phyloP scores from a whole-genome alignment of 2,797 vertebrate genomes.

The Lacerta agilis region DNA sequence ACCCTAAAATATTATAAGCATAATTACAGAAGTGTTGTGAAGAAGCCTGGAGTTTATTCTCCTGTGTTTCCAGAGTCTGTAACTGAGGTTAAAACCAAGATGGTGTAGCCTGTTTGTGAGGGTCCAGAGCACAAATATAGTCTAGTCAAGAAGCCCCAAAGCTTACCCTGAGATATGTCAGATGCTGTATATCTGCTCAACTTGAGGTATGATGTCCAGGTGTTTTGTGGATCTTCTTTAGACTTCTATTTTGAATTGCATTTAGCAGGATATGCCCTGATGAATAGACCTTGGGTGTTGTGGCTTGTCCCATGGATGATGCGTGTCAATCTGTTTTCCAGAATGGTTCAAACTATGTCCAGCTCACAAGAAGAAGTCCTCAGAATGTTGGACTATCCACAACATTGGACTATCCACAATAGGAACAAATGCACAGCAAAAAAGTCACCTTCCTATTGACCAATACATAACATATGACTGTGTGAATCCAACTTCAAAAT shows the following conservation, averaged over 20 bases:
- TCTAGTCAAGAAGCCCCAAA: background rate
- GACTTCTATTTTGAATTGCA: too few relatives aligned
- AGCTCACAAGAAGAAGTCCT: background rate
- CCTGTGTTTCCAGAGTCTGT: background rate
- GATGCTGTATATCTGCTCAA: background rate
- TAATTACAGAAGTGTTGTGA: background rate
- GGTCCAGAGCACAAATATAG: background rate
- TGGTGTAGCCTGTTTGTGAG: background rate
- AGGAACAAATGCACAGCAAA: background rate
- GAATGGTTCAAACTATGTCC: background rate
- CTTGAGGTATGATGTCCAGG: background rate
- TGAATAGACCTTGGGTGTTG: rapidly evolving
- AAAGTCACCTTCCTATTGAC: background rate
- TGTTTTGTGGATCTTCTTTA: background rate
- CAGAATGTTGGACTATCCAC: background rate
- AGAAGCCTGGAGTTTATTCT: background rate
- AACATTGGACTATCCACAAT: background rate
- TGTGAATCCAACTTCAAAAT: background rate
- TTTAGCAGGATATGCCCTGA: background rate
- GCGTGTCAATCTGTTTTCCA: background rate
- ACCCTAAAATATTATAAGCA: background rate
- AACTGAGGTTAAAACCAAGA: background rate
- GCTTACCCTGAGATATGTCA: background rate
- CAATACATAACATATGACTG: too few relatives aligned
- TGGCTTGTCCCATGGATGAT: background rate